Conservation (phyloP, 1,140 invertebrate species). For the Microvelia longipes region DNA sequence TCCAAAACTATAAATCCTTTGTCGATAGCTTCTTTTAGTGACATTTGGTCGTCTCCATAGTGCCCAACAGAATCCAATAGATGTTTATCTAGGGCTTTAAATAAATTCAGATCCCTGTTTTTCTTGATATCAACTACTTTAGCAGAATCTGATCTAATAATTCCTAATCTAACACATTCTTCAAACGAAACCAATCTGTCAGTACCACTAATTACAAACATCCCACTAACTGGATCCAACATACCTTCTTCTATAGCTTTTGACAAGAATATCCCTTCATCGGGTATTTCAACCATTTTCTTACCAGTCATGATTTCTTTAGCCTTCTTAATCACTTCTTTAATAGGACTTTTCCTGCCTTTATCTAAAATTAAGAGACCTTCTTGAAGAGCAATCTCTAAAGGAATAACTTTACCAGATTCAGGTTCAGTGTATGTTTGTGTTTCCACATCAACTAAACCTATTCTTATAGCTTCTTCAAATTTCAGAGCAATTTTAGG, state of each 20-base stretch:
- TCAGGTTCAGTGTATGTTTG: conserved; percentile 66
- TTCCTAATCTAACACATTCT: conserved; percentile 68
- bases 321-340: conserved; percentile 8
- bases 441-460: conserved; percentile 60
- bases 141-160: conserved; percentile 68
- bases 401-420: conserved; percentile 53
- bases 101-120: conserved; percentile 49
- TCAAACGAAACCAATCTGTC: conserved; percentile 70
- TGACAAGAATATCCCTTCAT: conserved; percentile 60
- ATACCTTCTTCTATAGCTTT: conserved; percentile 60
- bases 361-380: conserved; percentile 33
- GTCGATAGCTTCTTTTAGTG: conserved; percentile 64
- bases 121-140: conserved; percentile 57
- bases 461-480: conserved; percentile 55
- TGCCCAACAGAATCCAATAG: conserved; percentile 62
- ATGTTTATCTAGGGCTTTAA: conserved; percentile 57
- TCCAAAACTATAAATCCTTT: conserved; percentile 47
- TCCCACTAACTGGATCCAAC: conserved; percentile 62
- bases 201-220: conserved; percentile 75
- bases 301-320: conserved; percentile 6
- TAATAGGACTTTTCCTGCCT: neutral
- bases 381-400: conserved; percentile 66
- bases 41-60: conserved; percentile 42
- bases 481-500: conserved; percentile 35
- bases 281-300: conserved; percentile 50